Evolutionary conservation across 2,888 invertebrate genomes (phyloP), one percentile per base, ranked within the genome.

Genomic region (Sarcophaga variegata): DNA sequence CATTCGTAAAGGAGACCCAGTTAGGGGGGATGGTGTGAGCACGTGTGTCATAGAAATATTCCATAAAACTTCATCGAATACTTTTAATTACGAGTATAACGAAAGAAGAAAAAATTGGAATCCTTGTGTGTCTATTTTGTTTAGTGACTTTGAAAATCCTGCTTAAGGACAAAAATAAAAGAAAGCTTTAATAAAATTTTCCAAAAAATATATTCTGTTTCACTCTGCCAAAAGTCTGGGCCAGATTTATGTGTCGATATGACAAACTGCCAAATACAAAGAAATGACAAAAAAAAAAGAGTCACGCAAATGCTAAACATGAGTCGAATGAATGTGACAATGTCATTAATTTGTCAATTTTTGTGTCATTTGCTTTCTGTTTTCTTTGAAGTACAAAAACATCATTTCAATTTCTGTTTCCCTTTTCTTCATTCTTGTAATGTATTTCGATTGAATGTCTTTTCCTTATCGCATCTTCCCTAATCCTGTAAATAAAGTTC

Each of bases 271-370:
- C 25, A 75, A 70, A 64, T 12, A 2, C 54, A 14, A 54, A 54
- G 10, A 54, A 49, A 14, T 1, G 1, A 14, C 14, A 49, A 14
- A 14, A 49, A 14, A 49, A 49, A 14, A 14, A 49, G 14, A 14
- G 17, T 4, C 12, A 54, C 12, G 54, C 14, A 54, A 54, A 54
- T 14, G 17, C 54, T 14, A 54, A 54, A 54, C 54, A 54, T 14
- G 12, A 54, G 10, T 17, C 17, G 12, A n/a, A 17, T 49, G 64
- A 12, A 67, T 81, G 22, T 66, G 49, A 67, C 81, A 85, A 60
- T 27, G 27, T 83, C 72, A 80, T 77, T 83, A 70, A 83, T 59
- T 76, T 80, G 75, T 64, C 60, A 76, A n/a, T 47, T 69, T 75
- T 25, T 70, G 3, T 63, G 45, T n/a, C 59, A 12, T 77, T 20